A percentile compares a stretch with the other conserved stretches of the same genome.
Conservation (phyloP, 2,113 vertebrate genomes). For the Coptodon rendalli region DNA sequence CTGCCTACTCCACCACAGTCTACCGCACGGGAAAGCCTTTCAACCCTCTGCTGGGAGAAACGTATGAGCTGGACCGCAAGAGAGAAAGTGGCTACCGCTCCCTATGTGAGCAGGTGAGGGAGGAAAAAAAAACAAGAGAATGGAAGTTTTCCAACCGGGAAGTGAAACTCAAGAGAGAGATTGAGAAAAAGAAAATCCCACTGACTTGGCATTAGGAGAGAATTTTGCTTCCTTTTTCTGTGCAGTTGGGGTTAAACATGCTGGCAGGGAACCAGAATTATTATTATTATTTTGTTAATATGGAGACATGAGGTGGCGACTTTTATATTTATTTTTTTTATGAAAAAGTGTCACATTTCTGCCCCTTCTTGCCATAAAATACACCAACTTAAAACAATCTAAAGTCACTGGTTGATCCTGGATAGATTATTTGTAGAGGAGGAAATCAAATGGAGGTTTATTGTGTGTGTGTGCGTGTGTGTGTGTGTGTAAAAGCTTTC, state of each 20-base stretch:
- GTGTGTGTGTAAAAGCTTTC: slow-evolving; percentile 21
- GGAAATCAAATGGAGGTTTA: not conserved
- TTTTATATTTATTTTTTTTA: not conserved
- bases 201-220: not conserved
- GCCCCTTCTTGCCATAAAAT: not conserved
- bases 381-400: not conserved
- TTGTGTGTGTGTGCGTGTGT: not conserved
- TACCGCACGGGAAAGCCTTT: slow-evolving; percentile 96
- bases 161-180: slow-evolving; percentile 27
- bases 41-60: slow-evolving; percentile 93
- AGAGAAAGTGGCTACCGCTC: slow-evolving; percentile 88
- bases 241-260: not conserved
- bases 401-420: not conserved
- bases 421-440: not conserved
- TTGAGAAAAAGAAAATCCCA: not conserved
- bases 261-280: not conserved
- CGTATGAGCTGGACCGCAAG: slow-evolving; percentile 89
- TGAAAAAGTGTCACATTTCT: not conserved
- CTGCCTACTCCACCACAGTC: slow-evolving; percentile 94
- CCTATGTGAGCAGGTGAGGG: slow-evolving; percentile 87
- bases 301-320: not conserved
- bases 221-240: not conserved
- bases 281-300: not conserved
- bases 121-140: too few relatives aligned
- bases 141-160: slow-evolving; percentile 66